Percentiles rank a stretch among this genome's conserved stretches.
Evolutionary conservation across 2,797 vertebrate species (phyloP).

Genomic region (Yasuhikotakia modesta): DNA sequence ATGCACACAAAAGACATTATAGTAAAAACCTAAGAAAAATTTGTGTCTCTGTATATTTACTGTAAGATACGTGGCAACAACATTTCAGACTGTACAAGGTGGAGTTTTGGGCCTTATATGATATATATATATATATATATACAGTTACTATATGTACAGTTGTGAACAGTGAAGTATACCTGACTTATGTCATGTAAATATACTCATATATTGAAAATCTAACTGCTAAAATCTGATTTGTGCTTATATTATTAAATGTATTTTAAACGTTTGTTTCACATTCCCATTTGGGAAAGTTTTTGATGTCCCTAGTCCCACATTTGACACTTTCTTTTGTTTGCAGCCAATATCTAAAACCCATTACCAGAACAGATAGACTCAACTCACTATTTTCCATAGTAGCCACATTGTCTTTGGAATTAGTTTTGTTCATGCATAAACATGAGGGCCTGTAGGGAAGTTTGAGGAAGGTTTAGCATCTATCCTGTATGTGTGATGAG

Average conservation of each 20-base stretch:
- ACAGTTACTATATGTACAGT: too few species aligned
- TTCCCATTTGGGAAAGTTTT: not conserved
- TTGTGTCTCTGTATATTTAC: too few species aligned
- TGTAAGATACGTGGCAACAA: not conserved
- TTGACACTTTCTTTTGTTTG: conserved; percentile 10
- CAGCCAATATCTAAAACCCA: not conserved
- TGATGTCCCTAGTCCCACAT: conserved; percentile 7
- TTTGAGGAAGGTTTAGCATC: conserved; percentile 40
- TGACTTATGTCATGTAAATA: too few species aligned
- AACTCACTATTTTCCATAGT: conserved; percentile 1
- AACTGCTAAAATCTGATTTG: too few species aligned
- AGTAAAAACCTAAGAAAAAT: not conserved
- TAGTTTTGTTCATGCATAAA: conserved; percentile 43
- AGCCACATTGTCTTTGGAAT: conserved; percentile 5
- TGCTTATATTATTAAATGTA: too few species aligned
- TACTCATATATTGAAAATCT: too few species aligned
- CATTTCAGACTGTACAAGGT: too few species aligned
- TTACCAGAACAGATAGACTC: not conserved
- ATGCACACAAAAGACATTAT: not conserved
- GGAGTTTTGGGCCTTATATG: too few species aligned
- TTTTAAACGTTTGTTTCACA: too few species aligned
- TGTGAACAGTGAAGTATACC: too few species aligned
- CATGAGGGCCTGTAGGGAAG: conserved; percentile 32
- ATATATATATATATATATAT: too few species aligned
- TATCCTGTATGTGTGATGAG: conserved; percentile 19